Evolutionary conservation across 2,113 vertebrate genomes (phyloP).

Genomic region (Rattus norvegicus): GRCr8 NC_086020.1:187219501-187220000

Average conservation of each 20-base stretch:
- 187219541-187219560: background rate
- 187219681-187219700: background rate
- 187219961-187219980: background rate
- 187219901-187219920: background rate
- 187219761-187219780: background rate
- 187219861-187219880: background rate
- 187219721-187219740: background rate
- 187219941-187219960: background rate
- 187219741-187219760: background rate
- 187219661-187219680: background rate
- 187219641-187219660: background rate
- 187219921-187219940: background rate
- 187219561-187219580: background rate
- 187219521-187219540: background rate
- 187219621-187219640: background rate
- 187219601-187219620: background rate
- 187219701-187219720: background rate
- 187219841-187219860: background rate
- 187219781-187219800: background rate
- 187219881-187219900: background rate
- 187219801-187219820: background rate
- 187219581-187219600: background rate
- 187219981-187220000: background rate
- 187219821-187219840: background rate
- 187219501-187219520: background rate